phyloP scores from a whole-genome alignment of 2,888 invertebrate species.

The Rambutsinella grinnellia region DNA sequence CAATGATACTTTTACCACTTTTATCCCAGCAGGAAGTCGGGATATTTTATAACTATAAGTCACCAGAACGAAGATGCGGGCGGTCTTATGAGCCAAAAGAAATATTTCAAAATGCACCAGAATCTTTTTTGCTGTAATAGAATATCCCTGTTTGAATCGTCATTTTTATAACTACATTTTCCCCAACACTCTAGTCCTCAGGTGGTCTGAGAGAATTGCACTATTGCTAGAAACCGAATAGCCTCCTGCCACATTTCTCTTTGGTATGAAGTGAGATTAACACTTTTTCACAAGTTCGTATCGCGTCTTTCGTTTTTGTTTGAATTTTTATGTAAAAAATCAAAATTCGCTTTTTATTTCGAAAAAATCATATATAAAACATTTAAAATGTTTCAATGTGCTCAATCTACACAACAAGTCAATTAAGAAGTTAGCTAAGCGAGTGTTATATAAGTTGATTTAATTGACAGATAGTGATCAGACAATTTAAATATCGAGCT shows the following conservation, averaged over 20 bases:
- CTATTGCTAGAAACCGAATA: constrained; percentile 39
- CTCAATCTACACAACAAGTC: no score
- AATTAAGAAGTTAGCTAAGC: no score
- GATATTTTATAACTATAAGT: constrained; percentile 19
- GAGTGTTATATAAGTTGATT: no score
- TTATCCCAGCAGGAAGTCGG: constrained; percentile 53
- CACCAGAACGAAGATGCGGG: constrained; percentile 31
- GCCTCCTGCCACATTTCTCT: constrained; percentile 32
- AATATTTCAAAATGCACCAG: neutral
- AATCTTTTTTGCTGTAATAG: no score
- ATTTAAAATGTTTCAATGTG: no score
- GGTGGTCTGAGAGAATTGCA: neutral
- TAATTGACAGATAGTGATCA: no score
- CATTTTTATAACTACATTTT: neutral
- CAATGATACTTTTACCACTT: constrained; percentile 56
- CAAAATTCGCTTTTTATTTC: no score
- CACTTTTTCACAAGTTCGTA: neutral
- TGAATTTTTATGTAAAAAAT: no score
- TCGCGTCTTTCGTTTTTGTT: no score
- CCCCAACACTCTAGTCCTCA: neutral
- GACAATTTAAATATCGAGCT: no score
- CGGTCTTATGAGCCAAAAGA: constrained; percentile 28
- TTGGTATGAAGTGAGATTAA: constrained; percentile 1
- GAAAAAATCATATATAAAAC: no score
- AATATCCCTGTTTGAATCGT: no score